Evolutionary conservation across 2,113 vertebrate genomes (phyloP).

Genomic region (Zapus hudsonius): DNA sequence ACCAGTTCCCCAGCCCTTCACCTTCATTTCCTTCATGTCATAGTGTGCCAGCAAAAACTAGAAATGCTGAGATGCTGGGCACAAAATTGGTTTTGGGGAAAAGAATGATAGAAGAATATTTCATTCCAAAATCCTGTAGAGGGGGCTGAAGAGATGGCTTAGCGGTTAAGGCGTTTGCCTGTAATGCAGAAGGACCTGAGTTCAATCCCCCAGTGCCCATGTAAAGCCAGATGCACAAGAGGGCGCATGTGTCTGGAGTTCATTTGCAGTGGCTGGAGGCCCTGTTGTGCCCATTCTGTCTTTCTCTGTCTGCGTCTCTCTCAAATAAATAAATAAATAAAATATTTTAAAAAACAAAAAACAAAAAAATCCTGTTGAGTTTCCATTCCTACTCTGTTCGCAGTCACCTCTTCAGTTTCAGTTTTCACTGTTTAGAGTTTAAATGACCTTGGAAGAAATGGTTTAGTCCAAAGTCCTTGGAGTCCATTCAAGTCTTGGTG

Average conservation of each 20-base stretch:
- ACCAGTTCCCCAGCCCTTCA: not conserved
- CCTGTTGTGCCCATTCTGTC: too few species aligned
- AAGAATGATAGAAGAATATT: not conserved
- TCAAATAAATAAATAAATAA: too few species aligned
- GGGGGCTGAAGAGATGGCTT: too few species aligned
- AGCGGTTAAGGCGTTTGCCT: too few species aligned
- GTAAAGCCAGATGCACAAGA: too few species aligned
- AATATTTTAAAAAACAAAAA: too few species aligned
- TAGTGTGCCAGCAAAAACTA: not conserved
- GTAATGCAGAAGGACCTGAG: too few species aligned
- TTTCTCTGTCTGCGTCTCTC: too few species aligned
- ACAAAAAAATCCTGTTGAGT: not conserved
- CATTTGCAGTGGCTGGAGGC: too few species aligned
- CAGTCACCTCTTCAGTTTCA: not conserved
- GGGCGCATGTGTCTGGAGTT: too few species aligned
- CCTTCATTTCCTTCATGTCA: not conserved
- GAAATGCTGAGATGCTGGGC: not conserved
- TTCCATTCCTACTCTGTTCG: not conserved
- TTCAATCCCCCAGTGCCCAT: too few species aligned
- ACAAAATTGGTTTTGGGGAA: not conserved
- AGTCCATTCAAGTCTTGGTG: not conserved
- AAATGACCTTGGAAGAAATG: slow-evolving; percentile 23
- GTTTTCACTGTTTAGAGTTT: slow-evolving; percentile 1
- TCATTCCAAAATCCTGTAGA: not conserved
- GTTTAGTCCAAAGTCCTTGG: not conserved